These are phyloP conservation scores for Phragmatobia fuliginosa DNA, from an alignment of 2,888 invertebrate genomes.

Conservation along the genomic window DNA sequence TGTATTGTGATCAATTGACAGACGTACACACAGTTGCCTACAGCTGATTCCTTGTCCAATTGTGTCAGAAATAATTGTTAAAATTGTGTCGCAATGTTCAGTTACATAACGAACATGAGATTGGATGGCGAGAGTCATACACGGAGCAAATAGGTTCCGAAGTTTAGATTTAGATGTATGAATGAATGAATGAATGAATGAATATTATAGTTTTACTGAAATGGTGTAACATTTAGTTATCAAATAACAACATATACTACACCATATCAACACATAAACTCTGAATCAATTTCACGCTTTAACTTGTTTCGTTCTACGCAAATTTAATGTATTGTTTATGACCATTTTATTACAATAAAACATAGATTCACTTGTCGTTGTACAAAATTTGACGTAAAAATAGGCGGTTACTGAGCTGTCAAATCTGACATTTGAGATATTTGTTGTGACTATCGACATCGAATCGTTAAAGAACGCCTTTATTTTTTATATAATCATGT, in stretches of 20 bases:
- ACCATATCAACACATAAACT: not conserved
- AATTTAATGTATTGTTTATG: constrained; percentile 12
- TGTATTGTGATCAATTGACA: constrained; percentile 5
- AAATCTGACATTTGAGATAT: not conserved
- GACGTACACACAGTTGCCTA: not conserved
- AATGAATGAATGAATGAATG: no score
- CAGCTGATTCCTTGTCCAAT: not conserved
- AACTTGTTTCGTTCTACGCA: constrained; percentile 8
- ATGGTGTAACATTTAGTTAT: constrained; percentile 3
- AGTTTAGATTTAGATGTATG: no score
- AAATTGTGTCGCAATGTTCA: not conserved
- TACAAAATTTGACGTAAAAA: not conserved
- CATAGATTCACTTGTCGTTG: not conserved
- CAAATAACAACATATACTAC: not conserved
- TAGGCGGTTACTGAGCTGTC: not conserved
- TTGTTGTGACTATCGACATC: not conserved
- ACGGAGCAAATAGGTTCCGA: no score
- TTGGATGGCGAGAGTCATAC: not conserved
- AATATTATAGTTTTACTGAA: not conserved
- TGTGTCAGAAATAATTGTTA: not conserved
- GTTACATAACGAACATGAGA: not conserved
- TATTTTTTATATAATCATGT: not conserved
- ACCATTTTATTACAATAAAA: constrained; percentile 8
- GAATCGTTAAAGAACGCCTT: no score
- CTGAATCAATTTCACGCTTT: constrained; percentile 10